Evolutionary conservation across 2,113 vertebrate species (phyloP), one percentile per base, ranked within the genome.

Genomic region (Lates calcarifer): DNA sequence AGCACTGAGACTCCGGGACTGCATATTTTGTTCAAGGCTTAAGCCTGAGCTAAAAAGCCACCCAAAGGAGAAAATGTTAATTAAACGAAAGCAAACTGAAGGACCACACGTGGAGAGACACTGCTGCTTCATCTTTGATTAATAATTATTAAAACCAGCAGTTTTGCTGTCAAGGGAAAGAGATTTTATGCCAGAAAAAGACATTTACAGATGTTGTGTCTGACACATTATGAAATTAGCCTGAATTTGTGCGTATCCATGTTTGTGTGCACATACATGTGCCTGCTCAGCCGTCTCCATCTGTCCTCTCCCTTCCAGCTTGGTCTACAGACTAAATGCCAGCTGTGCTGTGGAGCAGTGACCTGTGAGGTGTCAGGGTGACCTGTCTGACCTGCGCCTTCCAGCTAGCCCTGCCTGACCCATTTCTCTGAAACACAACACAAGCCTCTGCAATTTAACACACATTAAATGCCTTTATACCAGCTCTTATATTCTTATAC

Each of bases 61-160:
- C 85, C 82, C 79, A 62, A 87, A 90, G 75, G 70, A 77, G 70
- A 74, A 82, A 77, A 87, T 60, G 37, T 67, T 87, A 87, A 82
- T 80, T 71, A 86, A 91, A 82, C 60, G 63, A 68, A 68, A 45
- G 69, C 20, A 57, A 82, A 78, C 57, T 70, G 2, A 22, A 51
- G 57, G 29, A 72, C 57, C 72, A 77, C 74, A 76, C 53, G 78
- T 37, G 61, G 61, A 73, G 74, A 72, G 15, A 37, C 61, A 39
- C 61, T 26, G 24, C 61, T 60, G 56, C 24, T 63, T 76, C 43
- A 73, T 73, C 56, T 29, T 41, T 68, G 33, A 55, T 72, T 55
- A 63, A 77, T 58, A 35, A 77, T 47, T 39, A 51, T 55, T 41
- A 10, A 62, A 39, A 55, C 5, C n/a, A n/a, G 28, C 0, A 12